These are phyloP conservation scores for Corythaixoides concolor DNA, from an alignment of 2,113 vertebrate genomes.

Conservation along the genomic window DNA sequence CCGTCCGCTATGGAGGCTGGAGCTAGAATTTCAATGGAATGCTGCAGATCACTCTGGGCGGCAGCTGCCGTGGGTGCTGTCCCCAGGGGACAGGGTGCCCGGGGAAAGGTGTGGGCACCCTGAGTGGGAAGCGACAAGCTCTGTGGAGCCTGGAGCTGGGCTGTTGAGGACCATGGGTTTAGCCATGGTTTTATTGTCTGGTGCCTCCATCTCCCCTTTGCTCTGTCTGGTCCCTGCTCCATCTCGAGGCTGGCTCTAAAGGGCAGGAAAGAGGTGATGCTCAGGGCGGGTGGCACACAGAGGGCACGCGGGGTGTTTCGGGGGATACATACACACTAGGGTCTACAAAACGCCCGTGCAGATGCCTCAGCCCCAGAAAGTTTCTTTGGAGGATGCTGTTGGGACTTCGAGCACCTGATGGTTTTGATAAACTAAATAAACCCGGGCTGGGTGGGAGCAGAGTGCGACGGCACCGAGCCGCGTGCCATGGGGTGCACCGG, in stretches of 20 bases:
- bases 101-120: not conserved
- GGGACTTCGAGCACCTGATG: not conserved
- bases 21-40: conserved; percentile 41
- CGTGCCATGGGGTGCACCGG: rapidly evolving
- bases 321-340: rapidly evolving
- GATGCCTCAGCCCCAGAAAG: not conserved
- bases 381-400: not conserved
- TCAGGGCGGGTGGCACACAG: not conserved
- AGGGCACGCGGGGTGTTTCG: rapidly evolving
- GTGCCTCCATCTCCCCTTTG: not conserved
- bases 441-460: rapidly evolving
- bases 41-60: not conserved
- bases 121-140: rapidly evolving
- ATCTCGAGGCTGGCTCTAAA: not conserved
- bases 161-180: not conserved
- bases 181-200: conserved; percentile 6
- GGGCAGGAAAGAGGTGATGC: not conserved
- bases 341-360: not conserved
- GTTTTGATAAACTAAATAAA: not conserved
- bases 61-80: not conserved
- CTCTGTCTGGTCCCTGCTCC: not conserved
- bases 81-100: not conserved
- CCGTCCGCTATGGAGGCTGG: conserved; percentile 6
- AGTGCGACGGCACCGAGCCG: rapidly evolving
- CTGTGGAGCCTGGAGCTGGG: not conserved